Conservation (phyloP, 2,888 invertebrate genomes). For the Oscheius sp. region DNA sequence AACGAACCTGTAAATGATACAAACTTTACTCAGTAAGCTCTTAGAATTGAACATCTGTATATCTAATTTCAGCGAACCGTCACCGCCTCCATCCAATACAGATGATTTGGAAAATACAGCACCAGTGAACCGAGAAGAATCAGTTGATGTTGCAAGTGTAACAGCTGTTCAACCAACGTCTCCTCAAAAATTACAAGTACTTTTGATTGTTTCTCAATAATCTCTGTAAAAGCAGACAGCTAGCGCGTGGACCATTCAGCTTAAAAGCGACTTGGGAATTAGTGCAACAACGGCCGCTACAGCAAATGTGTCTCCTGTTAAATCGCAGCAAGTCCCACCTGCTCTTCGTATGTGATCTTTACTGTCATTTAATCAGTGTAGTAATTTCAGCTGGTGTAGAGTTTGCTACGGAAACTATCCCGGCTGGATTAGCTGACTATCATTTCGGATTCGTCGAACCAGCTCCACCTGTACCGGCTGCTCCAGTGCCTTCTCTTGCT, state of each 20-base stretch:
- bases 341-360: too few relatives aligned
- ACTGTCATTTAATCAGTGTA: too few relatives aligned
- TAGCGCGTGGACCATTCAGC: constrained; percentile 57
- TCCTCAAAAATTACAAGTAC: constrained; percentile 19
- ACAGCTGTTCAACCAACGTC: constrained; percentile 16
- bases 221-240: constrained; percentile 36
- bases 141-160: constrained; percentile 13
- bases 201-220: too few relatives aligned
- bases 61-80: constrained; percentile 23
- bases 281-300: background rate
- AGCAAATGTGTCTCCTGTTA: constrained; percentile 8
- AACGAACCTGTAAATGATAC: constrained; percentile 30
- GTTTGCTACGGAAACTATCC: too few relatives aligned
- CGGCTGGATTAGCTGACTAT: too few relatives aligned
- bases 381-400: too few relatives aligned
- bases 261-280: constrained; percentile 67
- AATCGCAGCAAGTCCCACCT: background rate
- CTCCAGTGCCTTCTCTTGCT: too few relatives aligned
- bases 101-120: constrained; percentile 8
- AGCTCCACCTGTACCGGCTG: too few relatives aligned
- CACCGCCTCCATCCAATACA: background rate
- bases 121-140: constrained; percentile 15
- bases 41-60: background rate
- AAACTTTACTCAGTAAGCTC: constrained; percentile 16
- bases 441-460: too few relatives aligned